phyloP scores from a whole-genome alignment of 2,888 invertebrate species.

The Strigamia transsilvanica region DNA sequence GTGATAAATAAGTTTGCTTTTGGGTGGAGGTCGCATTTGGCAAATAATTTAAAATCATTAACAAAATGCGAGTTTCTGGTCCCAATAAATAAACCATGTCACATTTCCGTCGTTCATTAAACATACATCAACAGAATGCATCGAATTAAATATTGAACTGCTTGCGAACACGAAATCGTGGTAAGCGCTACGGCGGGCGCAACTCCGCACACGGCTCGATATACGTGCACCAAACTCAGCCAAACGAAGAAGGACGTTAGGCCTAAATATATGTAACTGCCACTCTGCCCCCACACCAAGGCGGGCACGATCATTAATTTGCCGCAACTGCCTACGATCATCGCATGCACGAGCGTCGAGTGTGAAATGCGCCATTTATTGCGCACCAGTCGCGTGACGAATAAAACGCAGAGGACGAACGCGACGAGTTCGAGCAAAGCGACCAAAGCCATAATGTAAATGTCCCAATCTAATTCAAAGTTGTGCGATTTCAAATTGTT shows the following conservation, averaged over 20 bases:
- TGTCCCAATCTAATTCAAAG: constrained; percentile 55
- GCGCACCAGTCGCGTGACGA: neutral
- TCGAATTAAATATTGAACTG: constrained; percentile 43
- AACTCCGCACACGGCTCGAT: constrained; percentile 12
- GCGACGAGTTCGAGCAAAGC: constrained; percentile 48
- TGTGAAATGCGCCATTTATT: too few species aligned
- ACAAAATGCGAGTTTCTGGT: neutral
- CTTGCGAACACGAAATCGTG: neutral
- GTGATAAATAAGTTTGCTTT: constrained; percentile 44
- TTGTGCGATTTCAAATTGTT: neutral
- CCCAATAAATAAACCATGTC: neutral
- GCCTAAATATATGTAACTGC: constrained; percentile 52
- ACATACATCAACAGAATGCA: constrained; percentile 11
- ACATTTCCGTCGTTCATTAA: neutral
- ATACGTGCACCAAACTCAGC: constrained; percentile 32
- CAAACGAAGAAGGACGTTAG: constrained; percentile 52
- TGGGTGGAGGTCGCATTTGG: neutral
- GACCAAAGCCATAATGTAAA: constrained; percentile 53
- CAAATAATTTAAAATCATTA: constrained; percentile 4
- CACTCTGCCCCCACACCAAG: constrained; percentile 54
- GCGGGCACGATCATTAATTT: constrained; percentile 55
- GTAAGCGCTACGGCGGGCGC: neutral
- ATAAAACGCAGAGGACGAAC: neutral
- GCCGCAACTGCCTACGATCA: constrained; percentile 54
- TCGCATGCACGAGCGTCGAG: constrained; percentile 44